These are phyloP conservation scores for Diorhabda sublineata DNA, from an alignment of 1,140 invertebrate species.

Conservation along the genomic window DNA sequence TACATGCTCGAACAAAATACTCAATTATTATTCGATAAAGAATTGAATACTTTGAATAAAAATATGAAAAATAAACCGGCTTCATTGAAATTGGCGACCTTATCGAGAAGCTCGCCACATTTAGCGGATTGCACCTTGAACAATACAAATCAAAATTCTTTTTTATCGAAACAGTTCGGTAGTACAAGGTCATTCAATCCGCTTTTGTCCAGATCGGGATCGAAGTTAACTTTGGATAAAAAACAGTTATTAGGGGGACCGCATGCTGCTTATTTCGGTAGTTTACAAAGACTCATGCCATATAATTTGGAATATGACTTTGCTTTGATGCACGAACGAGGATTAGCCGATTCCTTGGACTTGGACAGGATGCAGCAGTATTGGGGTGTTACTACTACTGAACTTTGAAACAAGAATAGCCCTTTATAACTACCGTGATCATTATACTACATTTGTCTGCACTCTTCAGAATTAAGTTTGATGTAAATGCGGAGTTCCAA, in stretches of 20 bases:
- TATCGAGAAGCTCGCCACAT: constrained; percentile 57
- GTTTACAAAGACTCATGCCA: constrained; percentile 75
- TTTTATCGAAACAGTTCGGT: constrained; percentile 74
- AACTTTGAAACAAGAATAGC: constrained; percentile 51
- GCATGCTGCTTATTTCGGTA: constrained; percentile 81
- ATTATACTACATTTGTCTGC: too few relatives aligned
- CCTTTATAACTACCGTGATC: too few relatives aligned
- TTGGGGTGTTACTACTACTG: constrained; percentile 81
- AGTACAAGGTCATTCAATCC: constrained; percentile 71
- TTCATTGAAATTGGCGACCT: constrained; percentile 50
- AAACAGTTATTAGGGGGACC: constrained; percentile 65
- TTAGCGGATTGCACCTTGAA: constrained; percentile 47
- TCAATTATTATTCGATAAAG: constrained; percentile 81
- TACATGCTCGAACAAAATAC: constrained; percentile 90
- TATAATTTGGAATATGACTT: constrained; percentile 83
- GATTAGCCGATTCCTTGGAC: constrained; percentile 66
- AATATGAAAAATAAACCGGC: constrained; percentile 52
- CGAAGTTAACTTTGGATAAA: constrained; percentile 44
- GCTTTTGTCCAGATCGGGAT: constrained; percentile 43
- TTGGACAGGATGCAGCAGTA: constrained; percentile 81
- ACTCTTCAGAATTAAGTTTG: too few relatives aligned
- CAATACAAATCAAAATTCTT: constrained; percentile 33
- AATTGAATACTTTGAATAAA: constrained; percentile 71
- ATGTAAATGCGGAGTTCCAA: too few relatives aligned
- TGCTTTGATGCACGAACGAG: constrained; percentile 71